Evolutionary conservation across 2,888 invertebrate genomes (phyloP).

Genomic region (Rhopalosiphum nymphaeae): DNA sequence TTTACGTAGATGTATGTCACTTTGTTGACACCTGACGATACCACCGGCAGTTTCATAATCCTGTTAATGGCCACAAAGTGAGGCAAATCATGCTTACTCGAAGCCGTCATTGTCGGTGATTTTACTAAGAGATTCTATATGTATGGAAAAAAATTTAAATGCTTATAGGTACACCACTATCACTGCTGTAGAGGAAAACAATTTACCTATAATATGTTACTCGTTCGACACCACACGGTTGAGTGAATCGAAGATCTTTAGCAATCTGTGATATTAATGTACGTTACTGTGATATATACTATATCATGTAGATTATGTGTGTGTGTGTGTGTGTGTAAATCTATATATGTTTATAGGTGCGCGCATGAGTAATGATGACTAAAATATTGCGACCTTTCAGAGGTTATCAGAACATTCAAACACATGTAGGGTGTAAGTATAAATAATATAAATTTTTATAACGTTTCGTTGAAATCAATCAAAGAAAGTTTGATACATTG

Average conservation of each 20-base stretch:
- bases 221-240: not conserved
- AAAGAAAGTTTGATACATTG: constrained; percentile 19
- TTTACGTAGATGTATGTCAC: constrained; percentile 81
- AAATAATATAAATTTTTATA: not conserved
- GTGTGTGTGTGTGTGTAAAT: not conserved
- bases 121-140: not conserved
- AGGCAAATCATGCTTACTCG: constrained; percentile 67
- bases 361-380: not conserved
- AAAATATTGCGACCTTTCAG: constrained; percentile 1
- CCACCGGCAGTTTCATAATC: constrained; percentile 84
- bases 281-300: not conserved
- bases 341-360: not conserved
- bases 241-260: not conserved
- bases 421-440: not conserved
- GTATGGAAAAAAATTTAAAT: not conserved
- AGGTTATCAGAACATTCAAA: constrained; percentile 6
- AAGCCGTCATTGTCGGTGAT: constrained; percentile 51
- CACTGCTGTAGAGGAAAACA: not conserved
- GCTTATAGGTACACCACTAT: not conserved
- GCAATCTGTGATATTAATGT: not conserved
- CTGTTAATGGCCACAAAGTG: constrained; percentile 81
- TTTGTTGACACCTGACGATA: constrained; percentile 82
- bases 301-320: not conserved
- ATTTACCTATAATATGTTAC: not conserved
- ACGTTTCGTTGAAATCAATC: not conserved